Conservation (phyloP, 2,888 invertebrate genomes). For the Yponomeuta cagnagella region DNA sequence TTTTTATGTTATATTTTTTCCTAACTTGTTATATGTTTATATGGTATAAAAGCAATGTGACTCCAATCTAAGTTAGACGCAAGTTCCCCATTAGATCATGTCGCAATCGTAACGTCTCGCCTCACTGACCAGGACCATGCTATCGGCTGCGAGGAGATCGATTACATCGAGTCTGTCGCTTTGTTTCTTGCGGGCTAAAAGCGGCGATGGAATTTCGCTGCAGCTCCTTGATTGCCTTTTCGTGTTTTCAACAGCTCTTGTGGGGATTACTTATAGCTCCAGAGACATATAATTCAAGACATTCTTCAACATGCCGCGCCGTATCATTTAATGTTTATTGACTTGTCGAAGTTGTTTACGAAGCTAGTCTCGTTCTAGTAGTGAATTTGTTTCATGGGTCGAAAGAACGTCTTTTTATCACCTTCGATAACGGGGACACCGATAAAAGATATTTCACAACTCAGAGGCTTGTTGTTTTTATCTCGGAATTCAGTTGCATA, state of each 20-base stretch:
- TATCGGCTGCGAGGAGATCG: conserved; percentile 1
- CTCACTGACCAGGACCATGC: conserved; percentile 5
- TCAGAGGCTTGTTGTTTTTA: conserved; percentile 37
- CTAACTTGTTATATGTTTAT: too few species aligned
- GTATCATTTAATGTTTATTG: too few species aligned
- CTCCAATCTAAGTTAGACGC: too few species aligned
- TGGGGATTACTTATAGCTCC: not conserved
- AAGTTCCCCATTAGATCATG: conserved; percentile 25
- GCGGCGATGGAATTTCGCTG: not conserved
- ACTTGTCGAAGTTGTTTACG: too few species aligned
- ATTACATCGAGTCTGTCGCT: not conserved
- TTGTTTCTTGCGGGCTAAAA: not conserved
- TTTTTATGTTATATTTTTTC: too few species aligned
- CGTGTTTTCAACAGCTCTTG: not conserved
- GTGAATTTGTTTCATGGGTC: not conserved
- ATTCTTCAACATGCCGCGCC: too few species aligned
- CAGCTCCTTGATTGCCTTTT: not conserved
- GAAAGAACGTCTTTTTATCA: conserved; percentile 34
- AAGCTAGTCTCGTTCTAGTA: too few species aligned
- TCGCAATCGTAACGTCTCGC: conserved; percentile 26
- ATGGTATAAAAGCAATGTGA: too few species aligned
- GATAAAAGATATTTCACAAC: conserved; percentile 49
- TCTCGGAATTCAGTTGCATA: conserved; percentile 55
- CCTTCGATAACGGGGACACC: conserved; percentile 49
- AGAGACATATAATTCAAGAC: not conserved